Conservation (phyloP, 2,888 invertebrate genomes). For the Apantesis nais region DNA sequence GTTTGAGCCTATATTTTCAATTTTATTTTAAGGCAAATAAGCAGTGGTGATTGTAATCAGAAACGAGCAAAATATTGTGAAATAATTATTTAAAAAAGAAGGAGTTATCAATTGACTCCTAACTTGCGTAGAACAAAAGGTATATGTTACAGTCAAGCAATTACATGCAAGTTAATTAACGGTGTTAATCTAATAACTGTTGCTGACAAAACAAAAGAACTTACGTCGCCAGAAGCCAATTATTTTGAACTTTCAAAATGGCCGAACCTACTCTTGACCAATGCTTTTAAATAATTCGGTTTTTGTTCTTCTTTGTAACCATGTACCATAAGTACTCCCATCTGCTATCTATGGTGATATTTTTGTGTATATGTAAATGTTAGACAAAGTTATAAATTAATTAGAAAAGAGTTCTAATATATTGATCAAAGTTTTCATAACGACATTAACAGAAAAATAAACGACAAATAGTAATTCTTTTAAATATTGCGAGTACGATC, state of each 20-base stretch:
- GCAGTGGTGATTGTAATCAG: too few relatives aligned
- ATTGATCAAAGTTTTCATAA: not conserved
- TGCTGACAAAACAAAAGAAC: slow-evolving; percentile 18
- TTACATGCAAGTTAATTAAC: not conserved
- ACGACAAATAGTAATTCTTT: not conserved
- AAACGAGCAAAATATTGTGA: too few relatives aligned
- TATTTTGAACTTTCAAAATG: slow-evolving; percentile 18
- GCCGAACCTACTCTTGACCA: not conserved
- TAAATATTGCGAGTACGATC: not conserved
- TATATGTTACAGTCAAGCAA: not conserved
- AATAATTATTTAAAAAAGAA: too few relatives aligned
- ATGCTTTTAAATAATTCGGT: not conserved
- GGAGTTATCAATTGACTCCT: not conserved
- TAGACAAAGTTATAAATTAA: not conserved
- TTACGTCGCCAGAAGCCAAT: not conserved
- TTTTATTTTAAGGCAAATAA: not conserved
- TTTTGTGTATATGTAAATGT: not conserved
- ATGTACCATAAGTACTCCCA: not conserved
- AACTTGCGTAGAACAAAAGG: not conserved
- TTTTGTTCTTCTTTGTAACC: too few relatives aligned
- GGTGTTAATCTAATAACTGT: slow-evolving; percentile 29
- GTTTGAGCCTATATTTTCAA: not conserved
- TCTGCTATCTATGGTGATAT: not conserved
- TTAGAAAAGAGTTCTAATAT: not conserved
- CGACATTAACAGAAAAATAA: not conserved